Base-by-base conservation (phyloP, 2,113 vertebrate genomes). In the Odontesthes bonariensis region DNA sequence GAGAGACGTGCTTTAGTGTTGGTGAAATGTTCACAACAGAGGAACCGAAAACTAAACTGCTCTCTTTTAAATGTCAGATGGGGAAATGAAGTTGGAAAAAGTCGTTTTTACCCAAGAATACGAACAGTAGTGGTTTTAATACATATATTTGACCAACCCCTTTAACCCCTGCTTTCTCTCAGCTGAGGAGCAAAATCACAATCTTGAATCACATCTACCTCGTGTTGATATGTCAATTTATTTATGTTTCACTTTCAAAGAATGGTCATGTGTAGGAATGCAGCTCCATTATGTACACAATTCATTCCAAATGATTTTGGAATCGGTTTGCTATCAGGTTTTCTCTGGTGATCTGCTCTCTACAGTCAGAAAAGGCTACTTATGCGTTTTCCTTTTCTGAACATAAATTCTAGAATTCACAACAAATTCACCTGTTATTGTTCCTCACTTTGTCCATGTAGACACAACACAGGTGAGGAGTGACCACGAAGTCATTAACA, bases 61-160 rank as follows among this genome's bases (percentile, higher is more conserved):
- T 1, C 35, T 17, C 20, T 23, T 68, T 51, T 5, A 53, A 79
- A 69, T 72, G 67, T 64, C 63, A 72, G 6, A 42, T 17, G n/a
- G 54, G 22, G 17, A 62, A 51, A 79, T 46, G 7, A 47, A 59
- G n/a, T 14, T 12, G 16, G 42, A 14, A 27, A 46, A 68, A 74
- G 33, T 12, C 6, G 22, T 23, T 67, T 68, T n/a, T 33, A 4
- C 14, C 69, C 22, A 23, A 51, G 23, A 49, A 42, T 55, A 27
- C 3, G 27, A 54, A 33, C 9, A 35, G 35, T 8, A 33, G n/a
- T 23, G 17, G 44, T 69, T 22, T 79, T 32, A 60, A 56, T 66
- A 40, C 31, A 9, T 38, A 46, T 47, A 20, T 1, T n/a, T 31
- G n/a, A 31, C 33, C 12, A 61, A n/a, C 20, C 40, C 3, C 6